Percentiles rank a stretch among this genome's conserved stretches.
Conservation (phyloP, 2,888 invertebrate species). For the Ectemnius continuus region DNA sequence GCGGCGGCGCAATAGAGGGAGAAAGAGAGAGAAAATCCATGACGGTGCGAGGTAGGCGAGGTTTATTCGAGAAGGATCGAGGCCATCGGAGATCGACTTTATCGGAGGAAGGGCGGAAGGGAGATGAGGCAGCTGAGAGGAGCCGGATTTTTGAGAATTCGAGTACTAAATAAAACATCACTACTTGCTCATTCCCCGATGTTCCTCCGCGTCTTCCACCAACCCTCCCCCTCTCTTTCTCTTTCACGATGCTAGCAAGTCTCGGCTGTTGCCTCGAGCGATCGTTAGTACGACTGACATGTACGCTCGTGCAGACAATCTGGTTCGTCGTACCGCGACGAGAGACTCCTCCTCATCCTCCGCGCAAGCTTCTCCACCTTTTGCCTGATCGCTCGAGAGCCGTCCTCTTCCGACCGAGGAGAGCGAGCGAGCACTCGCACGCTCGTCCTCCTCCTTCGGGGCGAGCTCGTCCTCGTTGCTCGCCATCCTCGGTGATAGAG, state of each 20-base stretch:
- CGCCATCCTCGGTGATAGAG: conserved; percentile 72
- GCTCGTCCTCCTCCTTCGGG: no score
- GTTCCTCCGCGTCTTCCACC: neutral
- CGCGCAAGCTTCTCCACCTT: conserved; percentile 33
- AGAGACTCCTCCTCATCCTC: neutral
- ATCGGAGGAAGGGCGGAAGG: conserved; percentile 34
- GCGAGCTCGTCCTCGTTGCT: conserved; percentile 47
- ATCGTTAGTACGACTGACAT: conserved; percentile 76
- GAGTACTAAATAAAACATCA: conserved; percentile 76
- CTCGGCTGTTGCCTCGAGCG: conserved; percentile 32
- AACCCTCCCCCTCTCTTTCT: conserved; percentile 4
- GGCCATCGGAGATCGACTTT: conserved; percentile 26
- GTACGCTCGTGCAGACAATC: conserved; percentile 71
- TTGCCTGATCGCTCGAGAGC: conserved; percentile 18
- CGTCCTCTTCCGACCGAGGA: neutral
- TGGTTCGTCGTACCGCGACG: conserved; percentile 64
- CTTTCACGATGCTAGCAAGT: neutral
- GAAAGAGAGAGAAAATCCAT: conserved; percentile 4
- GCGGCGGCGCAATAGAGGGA: conserved; percentile 22
- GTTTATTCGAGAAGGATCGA: no score
- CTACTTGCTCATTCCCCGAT: conserved; percentile 52
- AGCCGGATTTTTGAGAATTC: conserved; percentile 67
- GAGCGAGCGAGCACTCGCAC: no score
- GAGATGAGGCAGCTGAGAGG: conserved; percentile 31
- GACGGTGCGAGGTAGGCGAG: neutral